Percentiles rank a stretch among this genome's conserved stretches.
Conservation (phyloP, 2,797 vertebrate species). For the Sarcophilus harrisii region DNA sequence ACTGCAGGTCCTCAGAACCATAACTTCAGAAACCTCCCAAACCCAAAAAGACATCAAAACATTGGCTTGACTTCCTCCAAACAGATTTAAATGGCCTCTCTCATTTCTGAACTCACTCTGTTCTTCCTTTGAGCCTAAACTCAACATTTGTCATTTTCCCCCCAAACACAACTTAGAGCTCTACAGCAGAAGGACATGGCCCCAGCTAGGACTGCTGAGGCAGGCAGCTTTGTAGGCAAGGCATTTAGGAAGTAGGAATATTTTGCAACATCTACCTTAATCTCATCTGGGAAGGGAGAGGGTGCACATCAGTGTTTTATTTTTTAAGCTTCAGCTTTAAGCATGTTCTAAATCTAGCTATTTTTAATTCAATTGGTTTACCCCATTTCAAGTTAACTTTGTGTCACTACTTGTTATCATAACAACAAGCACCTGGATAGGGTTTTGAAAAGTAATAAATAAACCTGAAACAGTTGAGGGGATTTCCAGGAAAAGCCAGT, state of each 20-base stretch:
- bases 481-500: conserved; percentile 70
- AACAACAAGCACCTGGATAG: conserved; percentile 79
- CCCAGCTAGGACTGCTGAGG: background rate
- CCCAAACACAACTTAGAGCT: conserved; percentile 37
- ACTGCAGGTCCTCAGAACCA: conserved; percentile 67
- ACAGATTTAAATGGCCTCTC: conserved; percentile 60
- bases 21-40: conserved; percentile 59
- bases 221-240: background rate
- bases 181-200: background rate
- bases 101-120: conserved; percentile 55
- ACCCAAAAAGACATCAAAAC: conserved; percentile 79
- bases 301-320: background rate
- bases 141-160: conserved; percentile 67
- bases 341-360: conserved; percentile 63
- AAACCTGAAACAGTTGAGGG: conserved; percentile 53
- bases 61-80: conserved; percentile 67
- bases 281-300: conserved; percentile 32
- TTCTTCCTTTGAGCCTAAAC: conserved; percentile 53
- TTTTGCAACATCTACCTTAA: conserved; percentile 56
- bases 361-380: conserved; percentile 79
- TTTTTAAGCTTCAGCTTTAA: conserved; percentile 60
- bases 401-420: conserved; percentile 79
- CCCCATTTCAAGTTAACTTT: conserved; percentile 71
- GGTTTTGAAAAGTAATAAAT: conserved; percentile 75
- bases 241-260: background rate